A percentile compares a stretch with the other conserved stretches of the same genome.
phyloP scores from a whole-genome alignment of 2,113 vertebrate species.

The Andinoacara biseriatus region DNA sequence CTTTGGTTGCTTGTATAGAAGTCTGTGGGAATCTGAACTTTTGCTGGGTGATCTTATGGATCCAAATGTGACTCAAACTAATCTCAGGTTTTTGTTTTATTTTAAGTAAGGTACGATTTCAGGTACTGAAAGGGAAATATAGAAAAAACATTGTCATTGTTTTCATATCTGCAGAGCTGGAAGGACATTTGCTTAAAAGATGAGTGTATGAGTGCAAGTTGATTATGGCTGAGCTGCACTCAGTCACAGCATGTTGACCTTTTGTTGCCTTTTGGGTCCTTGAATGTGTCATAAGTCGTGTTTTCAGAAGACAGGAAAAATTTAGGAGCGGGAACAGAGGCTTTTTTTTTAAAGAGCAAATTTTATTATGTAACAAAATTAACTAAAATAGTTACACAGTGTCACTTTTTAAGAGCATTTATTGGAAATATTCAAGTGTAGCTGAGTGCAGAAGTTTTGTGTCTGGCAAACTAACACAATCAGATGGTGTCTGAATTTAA shows the following conservation, averaged over 20 bases:
- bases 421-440: not conserved
- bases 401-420: not conserved
- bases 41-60: not conserved
- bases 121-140: not conserved
- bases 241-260: not conserved
- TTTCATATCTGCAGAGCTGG: not conserved
- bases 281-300: slow-evolving; percentile 27
- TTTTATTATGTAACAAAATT: not conserved
- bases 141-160: not conserved
- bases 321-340: not conserved
- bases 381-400: not conserved
- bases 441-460: not conserved
- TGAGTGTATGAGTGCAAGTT: not conserved
- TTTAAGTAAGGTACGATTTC: not conserved
- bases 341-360: not conserved
- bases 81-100: not conserved
- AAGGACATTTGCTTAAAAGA: not conserved
- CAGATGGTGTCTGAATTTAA: not conserved
- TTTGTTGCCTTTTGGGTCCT: slow-evolving; percentile 18
- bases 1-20: not conserved
- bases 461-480: not conserved
- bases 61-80: not conserved
- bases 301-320: not conserved
- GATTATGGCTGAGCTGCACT: not conserved
- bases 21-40: not conserved